These are phyloP conservation scores for Oncorhynchus tshawytscha DNA, from an alignment of 2,113 vertebrate genomes.

Conservation along the genomic window DNA sequence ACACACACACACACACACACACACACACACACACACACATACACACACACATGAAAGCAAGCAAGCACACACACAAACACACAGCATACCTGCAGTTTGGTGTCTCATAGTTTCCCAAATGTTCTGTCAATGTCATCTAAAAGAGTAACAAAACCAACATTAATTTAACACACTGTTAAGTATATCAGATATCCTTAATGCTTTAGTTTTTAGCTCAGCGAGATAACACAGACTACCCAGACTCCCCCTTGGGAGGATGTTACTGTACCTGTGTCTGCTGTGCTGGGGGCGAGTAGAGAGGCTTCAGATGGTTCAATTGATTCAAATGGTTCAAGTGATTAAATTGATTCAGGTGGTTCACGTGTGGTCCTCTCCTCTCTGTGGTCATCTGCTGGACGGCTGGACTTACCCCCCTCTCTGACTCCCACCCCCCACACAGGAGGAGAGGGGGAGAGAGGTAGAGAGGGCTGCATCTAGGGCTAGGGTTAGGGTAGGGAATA, in stretches of 20 bases:
- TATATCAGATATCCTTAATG: background rate
- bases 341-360: conserved; percentile 60
- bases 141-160: background rate
- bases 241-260: background rate
- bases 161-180: background rate
- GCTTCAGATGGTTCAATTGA: conserved; percentile 62
- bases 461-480: background rate
- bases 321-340: conserved; percentile 66
- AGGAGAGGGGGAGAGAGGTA: background rate
- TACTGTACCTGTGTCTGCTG: background rate
- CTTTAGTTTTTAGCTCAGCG: background rate
- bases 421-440: background rate
- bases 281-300: background rate
- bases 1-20: background rate
- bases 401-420: conserved; percentile 26
- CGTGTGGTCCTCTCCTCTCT: conserved; percentile 59
- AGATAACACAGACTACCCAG: no score
- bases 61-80: background rate
- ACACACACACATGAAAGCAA: background rate
- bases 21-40: background rate
- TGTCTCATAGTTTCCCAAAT: background rate
- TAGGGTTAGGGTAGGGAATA: background rate
- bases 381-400: conserved; percentile 66
- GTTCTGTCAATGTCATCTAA: background rate
- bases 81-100: background rate